Evolutionary conservation across 1,140 invertebrate species (phyloP).

Genomic region (Phortica variegata): DNA sequence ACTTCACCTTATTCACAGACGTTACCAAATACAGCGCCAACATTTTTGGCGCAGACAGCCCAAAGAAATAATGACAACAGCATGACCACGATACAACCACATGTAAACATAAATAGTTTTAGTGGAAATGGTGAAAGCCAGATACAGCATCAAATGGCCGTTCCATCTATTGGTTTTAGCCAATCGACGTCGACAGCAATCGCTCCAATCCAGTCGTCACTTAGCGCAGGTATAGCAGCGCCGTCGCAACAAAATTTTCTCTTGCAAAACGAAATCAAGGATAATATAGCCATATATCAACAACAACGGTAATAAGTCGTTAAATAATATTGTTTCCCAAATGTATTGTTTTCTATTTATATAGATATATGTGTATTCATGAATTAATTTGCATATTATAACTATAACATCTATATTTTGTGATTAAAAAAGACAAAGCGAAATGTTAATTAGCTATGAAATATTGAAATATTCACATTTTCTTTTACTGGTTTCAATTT

Average conservation of each 20-base stretch:
- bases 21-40: slow-evolving; percentile 15
- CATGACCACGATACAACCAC: slow-evolving; percentile 23
- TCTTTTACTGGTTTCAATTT: no score
- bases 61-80: slow-evolving; percentile 14
- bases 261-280: slow-evolving; percentile 47
- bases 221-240: slow-evolving; percentile 13
- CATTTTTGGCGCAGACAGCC: slow-evolving; percentile 13
- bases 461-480: no score
- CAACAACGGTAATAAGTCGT: slow-evolving; percentile 48
- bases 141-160: slow-evolving; percentile 50
- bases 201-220: slow-evolving; percentile 18
- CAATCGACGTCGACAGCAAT: not conserved
- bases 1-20: slow-evolving; percentile 8
- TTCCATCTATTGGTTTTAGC: slow-evolving; percentile 29
- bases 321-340: no score
- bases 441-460: no score
- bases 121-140: slow-evolving; percentile 35
- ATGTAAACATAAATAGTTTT: slow-evolving; percentile 3
- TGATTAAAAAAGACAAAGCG: no score
- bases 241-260: slow-evolving; percentile 27
- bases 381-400: no score
- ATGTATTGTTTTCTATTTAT: no score
- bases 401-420: no score
- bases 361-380: no score
- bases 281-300: slow-evolving; percentile 57